Conservation (phyloP, 2,888 invertebrate genomes). For the Epinotia demarniana region DNA sequence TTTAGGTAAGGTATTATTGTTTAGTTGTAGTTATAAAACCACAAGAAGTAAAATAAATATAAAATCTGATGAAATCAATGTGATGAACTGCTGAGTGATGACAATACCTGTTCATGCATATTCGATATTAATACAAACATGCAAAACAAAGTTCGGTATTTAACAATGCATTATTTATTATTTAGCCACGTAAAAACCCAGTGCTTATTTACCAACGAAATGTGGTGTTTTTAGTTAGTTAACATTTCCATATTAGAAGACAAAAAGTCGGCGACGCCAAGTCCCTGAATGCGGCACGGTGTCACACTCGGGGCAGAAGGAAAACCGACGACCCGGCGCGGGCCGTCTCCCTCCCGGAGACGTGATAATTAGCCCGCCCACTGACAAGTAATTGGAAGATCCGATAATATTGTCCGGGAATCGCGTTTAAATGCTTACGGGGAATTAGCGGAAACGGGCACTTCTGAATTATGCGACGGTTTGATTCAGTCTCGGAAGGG, state of each 20-base stretch:
- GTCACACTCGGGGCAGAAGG: conserved; percentile 35
- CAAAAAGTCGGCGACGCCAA: conserved; percentile 14
- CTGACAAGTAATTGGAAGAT: conserved; percentile 61
- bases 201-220: not conserved
- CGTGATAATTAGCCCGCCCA: conserved; percentile 67
- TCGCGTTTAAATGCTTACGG: conserved; percentile 52
- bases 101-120: conserved; percentile 17
- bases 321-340: conserved; percentile 36
- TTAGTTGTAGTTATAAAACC: not conserved
- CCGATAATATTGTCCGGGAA: conserved; percentile 59
- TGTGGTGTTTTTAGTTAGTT: not conserved
- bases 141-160: not conserved
- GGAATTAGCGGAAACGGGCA: conserved; percentile 33
- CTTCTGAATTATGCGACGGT: conserved; percentile 31
- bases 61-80: conserved; percentile 5
- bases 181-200: not conserved
- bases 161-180: not conserved
- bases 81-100: not conserved
- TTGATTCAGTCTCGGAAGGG: not conserved
- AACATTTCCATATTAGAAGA: not conserved
- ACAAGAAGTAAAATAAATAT: not conserved
- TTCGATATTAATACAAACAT: conserved; percentile 3
- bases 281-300: conserved; percentile 31
- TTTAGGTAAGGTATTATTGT: no score
- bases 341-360: conserved; percentile 47